These are phyloP conservation scores for Sphenopsis melanotis DNA, from an alignment of 2,797 vertebrate genomes.

Conservation along the genomic window DNA sequence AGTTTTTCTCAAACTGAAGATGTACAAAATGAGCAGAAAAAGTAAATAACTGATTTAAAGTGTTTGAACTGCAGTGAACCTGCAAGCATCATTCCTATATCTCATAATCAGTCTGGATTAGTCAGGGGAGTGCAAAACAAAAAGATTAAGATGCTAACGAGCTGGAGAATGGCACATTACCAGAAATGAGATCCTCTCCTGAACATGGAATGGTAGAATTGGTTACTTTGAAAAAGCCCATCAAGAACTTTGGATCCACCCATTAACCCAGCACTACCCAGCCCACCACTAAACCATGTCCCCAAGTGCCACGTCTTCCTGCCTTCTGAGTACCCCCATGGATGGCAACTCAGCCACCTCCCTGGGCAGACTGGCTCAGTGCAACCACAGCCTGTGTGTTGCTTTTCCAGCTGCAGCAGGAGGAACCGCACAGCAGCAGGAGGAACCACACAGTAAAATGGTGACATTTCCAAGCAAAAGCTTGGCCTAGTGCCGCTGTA, in stretches of 20 bases:
- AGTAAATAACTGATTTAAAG: not conserved
- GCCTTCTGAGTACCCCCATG: not conserved
- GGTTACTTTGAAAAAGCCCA: not conserved
- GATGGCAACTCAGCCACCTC: not conserved
- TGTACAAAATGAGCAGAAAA: not conserved
- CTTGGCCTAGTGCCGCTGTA: accelerated
- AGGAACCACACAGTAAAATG: not conserved
- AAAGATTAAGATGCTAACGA: not conserved
- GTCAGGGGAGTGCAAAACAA: not conserved
- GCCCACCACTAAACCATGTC: not conserved
- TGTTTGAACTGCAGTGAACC: not conserved
- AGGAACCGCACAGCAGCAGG: not conserved
- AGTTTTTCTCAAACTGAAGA: not conserved
- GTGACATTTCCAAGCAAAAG: not conserved
- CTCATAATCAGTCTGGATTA: not conserved
- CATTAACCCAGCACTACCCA: not conserved
- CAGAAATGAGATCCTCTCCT: not conserved
- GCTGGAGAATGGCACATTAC: not conserved
- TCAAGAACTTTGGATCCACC: not conserved
- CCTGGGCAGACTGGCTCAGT: not conserved
- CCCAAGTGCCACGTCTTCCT: not conserved
- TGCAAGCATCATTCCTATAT: not conserved
- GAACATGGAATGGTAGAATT: not conserved
- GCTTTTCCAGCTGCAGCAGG: not conserved
- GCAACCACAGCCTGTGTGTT: not conserved